Evolutionary conservation across 2,888 invertebrate species (phyloP), one percentile per base, ranked within the genome.

Genomic region (Aleiodes testaceus): DNA sequence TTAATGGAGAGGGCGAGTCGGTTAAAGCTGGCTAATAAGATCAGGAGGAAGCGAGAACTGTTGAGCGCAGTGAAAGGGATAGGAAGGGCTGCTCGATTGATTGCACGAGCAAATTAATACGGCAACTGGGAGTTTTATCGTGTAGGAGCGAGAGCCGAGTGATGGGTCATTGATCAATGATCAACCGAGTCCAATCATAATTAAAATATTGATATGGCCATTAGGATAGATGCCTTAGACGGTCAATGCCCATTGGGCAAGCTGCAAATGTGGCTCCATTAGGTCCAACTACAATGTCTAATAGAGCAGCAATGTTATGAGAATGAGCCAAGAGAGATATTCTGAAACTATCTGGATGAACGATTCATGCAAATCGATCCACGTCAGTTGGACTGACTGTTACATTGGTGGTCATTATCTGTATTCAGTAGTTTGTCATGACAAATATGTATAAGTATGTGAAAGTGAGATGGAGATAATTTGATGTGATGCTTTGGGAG

Each of bases 1-100:
- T 45, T 30, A 69, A 26, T 64, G 49, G 44, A 64, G 53, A 44
- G 47, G 55, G 61, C 65, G 66, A 18, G 45, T 49, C 59, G 47
- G 36, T 14, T 22, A 64, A 20, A 18, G 26, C 50, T 49, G 20
- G 70, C 70, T 72, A 74, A 75, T 74, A 70, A 73, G 72, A 76
- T 75, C 75, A 70, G 70, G 22, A 36, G 9, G 72, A 69, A 69
- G 53, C 44, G 65, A 50, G 61, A 59, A 63, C n/a, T 12, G 52
- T 52, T 47, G 50, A 26, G 26, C 20, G 11, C 18, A 4, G 12
- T 63, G 18, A 45, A 45, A 44, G n/a, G 42, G 18, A 63, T 12
- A 14, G 16, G 26, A 22, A 30, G 36, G 36, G 30, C 45, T 61
- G 49, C 49, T 68, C 68, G 52, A 69, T 63, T 63, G 64, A 69